Evolutionary conservation across 2,888 invertebrate species (phyloP), one percentile per base, ranked within the genome.

Genomic region (Calliphora vomitoria): DNA sequence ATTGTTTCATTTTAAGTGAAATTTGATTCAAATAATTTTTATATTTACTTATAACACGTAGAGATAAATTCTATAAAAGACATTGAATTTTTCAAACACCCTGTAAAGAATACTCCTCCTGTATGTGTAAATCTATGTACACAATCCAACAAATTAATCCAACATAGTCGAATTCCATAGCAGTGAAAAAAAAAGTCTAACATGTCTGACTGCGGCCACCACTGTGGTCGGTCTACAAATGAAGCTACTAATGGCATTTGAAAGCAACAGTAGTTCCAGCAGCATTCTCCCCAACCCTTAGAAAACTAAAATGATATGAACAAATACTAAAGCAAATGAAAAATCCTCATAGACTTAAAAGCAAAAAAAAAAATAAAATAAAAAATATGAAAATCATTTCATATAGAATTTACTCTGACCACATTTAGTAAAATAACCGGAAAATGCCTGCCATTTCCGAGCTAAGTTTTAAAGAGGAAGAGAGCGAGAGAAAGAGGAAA

Each of bases 151-250:
- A 74, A 84, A 81, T 84, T 84, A 87, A 87, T 87, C 84, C 41
- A 53, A 53, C 66, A 81, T 41, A 66, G 60, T 66, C 31, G 72
- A 78, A 15, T 55, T 55, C 41, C 44, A 50, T 20, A 53, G 15
- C 47, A 66, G 38, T 31, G 41, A 50, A 75, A 47, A 75, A 47
- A 74, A 62, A 78, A 79, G 47, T 75, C 82, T 69, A 68, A 68
- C 60, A 81, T 82, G 88, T 84, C 83, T 79, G 87, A 88, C 85
- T 88, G 88, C 81, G 86, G 89, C 86, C 82, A 83, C 66, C 64
- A 75, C 53, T 88, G 88, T 82, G 89, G 89, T 87, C 53, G 72
- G 85, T 88, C 87, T 86, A 88, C 80, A 88, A 88, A 89, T 87
- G 87, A 86, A 88, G 85, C 88, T 79, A 87, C 84, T 86, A 82